Evolutionary conservation across 2,888 invertebrate species (phyloP), one percentile per base, ranked within the genome.

Genomic region (Stenolophus ochropezus): DNA sequence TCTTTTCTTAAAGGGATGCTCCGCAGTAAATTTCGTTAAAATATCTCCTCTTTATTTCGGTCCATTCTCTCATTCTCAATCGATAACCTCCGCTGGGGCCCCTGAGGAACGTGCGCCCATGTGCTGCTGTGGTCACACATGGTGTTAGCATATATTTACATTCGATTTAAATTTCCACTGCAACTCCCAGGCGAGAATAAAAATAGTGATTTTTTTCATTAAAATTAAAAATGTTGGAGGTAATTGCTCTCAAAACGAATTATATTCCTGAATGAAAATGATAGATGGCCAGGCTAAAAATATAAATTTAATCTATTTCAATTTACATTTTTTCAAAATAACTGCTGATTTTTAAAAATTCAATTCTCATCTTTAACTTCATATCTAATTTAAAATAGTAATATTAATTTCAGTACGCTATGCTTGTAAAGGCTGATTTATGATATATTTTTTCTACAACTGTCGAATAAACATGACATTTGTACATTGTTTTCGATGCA

Each of bases 141-240:
- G 58, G 33, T 58, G 76, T 76, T 76, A 76, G 56, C 76, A 76
- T 76, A 76, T 76, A 76, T 76, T 76, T 76, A 76, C 76, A 76
- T 76, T 76, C 56, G 76, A 76, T 76, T 76, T 76, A 58, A 58
- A 76, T 76, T 76, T 56, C 33, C 53, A 11, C 51, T 58, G 23
- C 53, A 33, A 14, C 4, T 49, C 73, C 4, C 49, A 73, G 5
- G 65, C 16, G 65, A 18, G 33, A 18, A 8, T 6, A 21, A 27
- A 27, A 27, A 33, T 69, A 69, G 18, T 27, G 33, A 69, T 33
- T 69, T 69, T 33, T 69, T 33, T 33, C 65, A 69, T 69, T 69
- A 33, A 69, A 69, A 33, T 33, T 69, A 27, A 69, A 69, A 69
- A 69, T 69, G 18, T 5, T 18, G 33, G 2, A 6, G 27, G 11